Evolutionary conservation across 2,113 vertebrate genomes (phyloP).

Genomic region (Lophius piscatorius): DNA sequence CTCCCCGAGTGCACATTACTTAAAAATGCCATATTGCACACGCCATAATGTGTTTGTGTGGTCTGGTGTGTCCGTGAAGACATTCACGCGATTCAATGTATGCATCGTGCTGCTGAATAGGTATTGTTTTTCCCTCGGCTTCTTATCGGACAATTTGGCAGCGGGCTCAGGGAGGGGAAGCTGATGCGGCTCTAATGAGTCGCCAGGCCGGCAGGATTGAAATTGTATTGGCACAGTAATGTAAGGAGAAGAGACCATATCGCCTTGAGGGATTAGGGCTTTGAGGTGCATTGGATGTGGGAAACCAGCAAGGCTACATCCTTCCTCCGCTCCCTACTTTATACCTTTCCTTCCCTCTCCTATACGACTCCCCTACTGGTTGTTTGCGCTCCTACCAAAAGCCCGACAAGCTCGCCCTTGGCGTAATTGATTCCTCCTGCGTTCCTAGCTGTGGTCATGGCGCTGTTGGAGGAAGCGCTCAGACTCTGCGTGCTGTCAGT

Average conservation of each 20-base stretch:
- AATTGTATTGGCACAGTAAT: constrained; percentile 61
- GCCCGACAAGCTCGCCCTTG: constrained; percentile 47
- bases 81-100: constrained; percentile 15
- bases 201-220: constrained; percentile 51
- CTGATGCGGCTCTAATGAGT: constrained; percentile 74
- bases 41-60: constrained; percentile 8
- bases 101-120: constrained; percentile 53
- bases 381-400: constrained; percentile 40
- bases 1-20: constrained; percentile 19
- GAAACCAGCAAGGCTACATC: constrained; percentile 50
- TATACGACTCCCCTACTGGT: constrained; percentile 59
- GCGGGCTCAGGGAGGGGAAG: constrained; percentile 48
- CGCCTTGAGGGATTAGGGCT: constrained; percentile 64
- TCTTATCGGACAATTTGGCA: constrained; percentile 65
- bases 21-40: constrained; percentile 21
- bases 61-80: background rate
- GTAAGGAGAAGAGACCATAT: constrained; percentile 60
- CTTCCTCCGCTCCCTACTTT: constrained; percentile 25
- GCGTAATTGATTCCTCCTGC: constrained; percentile 70
- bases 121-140: constrained; percentile 52
- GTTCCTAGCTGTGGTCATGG: constrained; percentile 36
- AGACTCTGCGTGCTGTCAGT: constrained; percentile 34
- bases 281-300: constrained; percentile 56
- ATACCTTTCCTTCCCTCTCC: constrained; percentile 41
- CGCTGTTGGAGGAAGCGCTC: constrained; percentile 19